phyloP scores from a whole-genome alignment of 1,140 invertebrate genomes.

The Lucilia cuprina region DNA sequence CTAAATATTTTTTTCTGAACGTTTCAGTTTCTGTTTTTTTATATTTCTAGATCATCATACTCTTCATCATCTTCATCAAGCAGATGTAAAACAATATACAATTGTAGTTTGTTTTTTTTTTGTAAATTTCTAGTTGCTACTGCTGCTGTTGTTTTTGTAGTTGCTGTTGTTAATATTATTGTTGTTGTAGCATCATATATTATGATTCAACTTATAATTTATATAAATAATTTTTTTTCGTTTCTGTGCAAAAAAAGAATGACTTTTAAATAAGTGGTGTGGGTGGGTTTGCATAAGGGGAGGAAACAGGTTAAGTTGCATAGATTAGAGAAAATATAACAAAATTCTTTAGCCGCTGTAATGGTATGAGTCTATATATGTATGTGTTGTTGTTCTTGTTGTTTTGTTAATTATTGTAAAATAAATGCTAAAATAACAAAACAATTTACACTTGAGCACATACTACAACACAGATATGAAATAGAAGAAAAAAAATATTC shows the following conservation, averaged over 20 bases:
- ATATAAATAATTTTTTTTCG: not conserved
- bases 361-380: not conserved
- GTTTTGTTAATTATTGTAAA: not conserved
- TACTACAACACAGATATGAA: not conserved
- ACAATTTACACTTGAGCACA: not conserved
- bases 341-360: not conserved
- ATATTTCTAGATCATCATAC: slow-evolving; percentile 12
- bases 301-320: not conserved
- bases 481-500: not conserved
- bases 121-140: not conserved
- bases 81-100: slow-evolving; percentile 4
- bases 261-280: not conserved
- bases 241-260: not conserved
- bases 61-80: slow-evolving; percentile 10
- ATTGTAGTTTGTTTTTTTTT: slow-evolving; percentile 5
- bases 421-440: not conserved
- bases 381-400: not conserved
- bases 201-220: slow-evolving; percentile 14
- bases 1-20: not conserved
- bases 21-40: not conserved
- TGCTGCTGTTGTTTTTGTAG: not conserved
- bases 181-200: slow-evolving; percentile 4
- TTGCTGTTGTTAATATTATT: not conserved
- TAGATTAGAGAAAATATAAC: not conserved
- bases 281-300: not conserved